Percentiles rank a stretch among this genome's conserved stretches.
Evolutionary conservation across 2,797 vertebrate species (phyloP).

Genomic region (Cossypha dichroa): DNA sequence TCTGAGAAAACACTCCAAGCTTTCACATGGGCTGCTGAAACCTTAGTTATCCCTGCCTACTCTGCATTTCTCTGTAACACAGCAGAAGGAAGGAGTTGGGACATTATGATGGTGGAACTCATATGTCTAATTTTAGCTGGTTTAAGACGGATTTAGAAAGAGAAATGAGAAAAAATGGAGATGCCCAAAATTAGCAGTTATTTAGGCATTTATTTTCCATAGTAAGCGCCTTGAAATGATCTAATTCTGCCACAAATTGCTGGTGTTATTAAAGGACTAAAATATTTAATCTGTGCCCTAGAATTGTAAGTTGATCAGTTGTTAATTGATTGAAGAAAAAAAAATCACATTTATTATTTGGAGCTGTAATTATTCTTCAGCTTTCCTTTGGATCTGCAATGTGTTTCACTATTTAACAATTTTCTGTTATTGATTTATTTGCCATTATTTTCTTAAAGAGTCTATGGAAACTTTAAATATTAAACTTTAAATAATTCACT

Average conservation of each 20-base stretch:
- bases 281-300: background rate
- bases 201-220: background rate
- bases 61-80: background rate
- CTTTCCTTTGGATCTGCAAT: background rate
- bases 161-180: background rate
- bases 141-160: background rate
- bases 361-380: background rate
- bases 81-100: background rate
- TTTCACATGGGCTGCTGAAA: background rate
- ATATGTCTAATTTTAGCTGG: background rate
- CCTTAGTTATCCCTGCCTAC: background rate
- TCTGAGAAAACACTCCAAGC: background rate
- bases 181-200: background rate
- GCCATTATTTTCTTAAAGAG: background rate
- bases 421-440: background rate
- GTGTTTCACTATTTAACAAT: background rate
- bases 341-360: fast-evolving
- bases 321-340: background rate
- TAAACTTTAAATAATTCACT: background rate
- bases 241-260: background rate
- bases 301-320: background rate
- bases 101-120: background rate
- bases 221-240: background rate
- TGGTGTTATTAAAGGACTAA: background rate
- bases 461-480: background rate